phyloP scores from a whole-genome alignment of 2,888 invertebrate species.

The Nephrotoma flavescens region DNA sequence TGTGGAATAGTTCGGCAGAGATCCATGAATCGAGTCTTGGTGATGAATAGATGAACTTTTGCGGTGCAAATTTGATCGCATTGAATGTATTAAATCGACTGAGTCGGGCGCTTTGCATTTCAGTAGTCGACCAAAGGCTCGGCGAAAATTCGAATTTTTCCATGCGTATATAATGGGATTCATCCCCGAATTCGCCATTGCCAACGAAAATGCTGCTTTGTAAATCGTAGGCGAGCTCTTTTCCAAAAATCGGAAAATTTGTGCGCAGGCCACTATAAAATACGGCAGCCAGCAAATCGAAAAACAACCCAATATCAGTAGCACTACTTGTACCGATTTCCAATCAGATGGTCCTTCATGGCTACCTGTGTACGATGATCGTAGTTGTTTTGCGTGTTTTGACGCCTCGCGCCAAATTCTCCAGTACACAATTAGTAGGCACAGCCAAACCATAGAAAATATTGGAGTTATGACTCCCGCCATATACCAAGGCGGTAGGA shows the following conservation, averaged over 20 bases:
- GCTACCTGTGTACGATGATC: conserved; percentile 38
- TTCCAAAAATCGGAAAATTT: conserved; percentile 38
- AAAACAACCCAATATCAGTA: conserved; percentile 63
- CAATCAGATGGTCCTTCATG: conserved; percentile 46
- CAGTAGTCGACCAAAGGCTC: conserved; percentile 52
- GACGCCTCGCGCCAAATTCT: conserved; percentile 65
- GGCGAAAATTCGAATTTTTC: conserved; percentile 66
- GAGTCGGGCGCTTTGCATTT: conserved; percentile 49
- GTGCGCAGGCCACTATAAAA: conserved; percentile 49
- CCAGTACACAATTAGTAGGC: conserved; percentile 60
- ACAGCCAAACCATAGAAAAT: conserved; percentile 57
- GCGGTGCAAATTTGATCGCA: conserved; percentile 13
- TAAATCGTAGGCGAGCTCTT: conserved; percentile 42
- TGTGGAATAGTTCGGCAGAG: conserved; percentile 6
- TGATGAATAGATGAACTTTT: conserved; percentile 14
- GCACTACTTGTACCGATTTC: conserved; percentile 66
- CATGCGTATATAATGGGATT: conserved; percentile 76
- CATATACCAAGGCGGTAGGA: conserved; percentile 36
- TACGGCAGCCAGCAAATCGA: conserved; percentile 72
- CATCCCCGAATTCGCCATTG: conserved; percentile 65
- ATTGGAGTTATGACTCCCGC: conserved; percentile 47
- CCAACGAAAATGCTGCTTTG: conserved; percentile 51
- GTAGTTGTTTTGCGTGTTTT: conserved; percentile 52
- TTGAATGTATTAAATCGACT: conserved; percentile 25
- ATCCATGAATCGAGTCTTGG: conserved; percentile 11